Evolutionary conservation across 1,140 invertebrate species (phyloP).

Genomic region (Sitophilus oryzae): DNA sequence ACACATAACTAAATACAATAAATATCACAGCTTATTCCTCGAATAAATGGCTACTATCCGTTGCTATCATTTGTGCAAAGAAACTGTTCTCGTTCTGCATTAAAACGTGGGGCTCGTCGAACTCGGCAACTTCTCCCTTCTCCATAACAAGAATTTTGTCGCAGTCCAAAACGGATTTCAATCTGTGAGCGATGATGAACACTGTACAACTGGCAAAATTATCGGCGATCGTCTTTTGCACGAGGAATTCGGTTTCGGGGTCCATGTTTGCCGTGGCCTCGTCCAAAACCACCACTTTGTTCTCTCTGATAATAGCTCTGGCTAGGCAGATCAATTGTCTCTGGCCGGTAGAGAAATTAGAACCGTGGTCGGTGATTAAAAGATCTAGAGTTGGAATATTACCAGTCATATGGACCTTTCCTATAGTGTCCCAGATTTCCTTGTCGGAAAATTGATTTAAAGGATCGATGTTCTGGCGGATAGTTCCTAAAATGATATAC

Average conservation of each 20-base stretch:
- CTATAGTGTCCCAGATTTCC: slow-evolving; percentile 35
- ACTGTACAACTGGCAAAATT: slow-evolving; percentile 70
- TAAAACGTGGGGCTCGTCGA: slow-evolving; percentile 62
- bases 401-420: slow-evolving; percentile 38
- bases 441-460: slow-evolving; percentile 44
- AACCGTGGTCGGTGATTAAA: slow-evolving; percentile 12
- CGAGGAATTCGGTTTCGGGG: slow-evolving; percentile 63
- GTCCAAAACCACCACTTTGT: slow-evolving; percentile 73
- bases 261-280: slow-evolving; percentile 68
- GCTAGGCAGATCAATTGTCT: slow-evolving; percentile 74
- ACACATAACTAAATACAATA: too few species aligned
- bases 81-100: slow-evolving; percentile 56
- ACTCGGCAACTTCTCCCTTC: slow-evolving; percentile 58
- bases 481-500: slow-evolving; percentile 12
- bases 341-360: slow-evolving; percentile 68
- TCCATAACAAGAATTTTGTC: slow-evolving; percentile 70
- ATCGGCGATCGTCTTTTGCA: slow-evolving; percentile 59
- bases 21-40: slow-evolving; percentile 8
- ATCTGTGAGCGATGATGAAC: slow-evolving; percentile 74
- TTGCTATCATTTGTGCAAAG: slow-evolving; percentile 59
- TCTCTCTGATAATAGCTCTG: slow-evolving; percentile 65
- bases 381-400: slow-evolving; percentile 28
- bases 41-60: slow-evolving; percentile 6
- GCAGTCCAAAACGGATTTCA: slow-evolving; percentile 78
- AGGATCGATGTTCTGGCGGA: slow-evolving; percentile 26